A percentile compares a stretch with the other conserved stretches of the same genome.
phyloP scores from a whole-genome alignment of 2,113 vertebrate genomes.

The Danionella cerebrum region DNA sequence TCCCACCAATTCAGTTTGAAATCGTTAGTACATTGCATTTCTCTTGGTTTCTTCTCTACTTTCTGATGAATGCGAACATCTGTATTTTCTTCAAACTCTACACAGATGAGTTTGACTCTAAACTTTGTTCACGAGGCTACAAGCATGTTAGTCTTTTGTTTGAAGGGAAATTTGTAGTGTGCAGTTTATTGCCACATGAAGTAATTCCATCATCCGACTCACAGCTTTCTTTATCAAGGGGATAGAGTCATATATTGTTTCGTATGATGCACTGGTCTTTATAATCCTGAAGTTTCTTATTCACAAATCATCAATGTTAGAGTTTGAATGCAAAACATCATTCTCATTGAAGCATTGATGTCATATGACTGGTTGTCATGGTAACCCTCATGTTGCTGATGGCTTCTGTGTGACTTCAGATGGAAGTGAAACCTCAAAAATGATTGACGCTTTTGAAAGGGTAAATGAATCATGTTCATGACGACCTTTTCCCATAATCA shows the following conservation, averaged over 20 bases:
- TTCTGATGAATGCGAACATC: no score
- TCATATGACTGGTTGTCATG: not conserved
- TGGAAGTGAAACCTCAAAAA: conserved; percentile 12
- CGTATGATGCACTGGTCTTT: not conserved
- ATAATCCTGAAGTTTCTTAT: conserved; percentile 5
- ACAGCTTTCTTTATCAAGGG: not conserved
- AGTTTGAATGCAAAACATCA: not conserved
- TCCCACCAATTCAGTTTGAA: not conserved
- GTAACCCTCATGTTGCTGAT: not conserved
- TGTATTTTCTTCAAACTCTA: not conserved
- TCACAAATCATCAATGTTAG: not conserved
- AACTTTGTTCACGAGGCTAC: not conserved
- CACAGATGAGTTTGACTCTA: not conserved
- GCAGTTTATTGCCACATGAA: not conserved
- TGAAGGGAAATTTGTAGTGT: not conserved
- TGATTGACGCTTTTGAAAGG: not conserved
- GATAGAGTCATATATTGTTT: not conserved
- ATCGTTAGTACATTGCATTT: not conserved
- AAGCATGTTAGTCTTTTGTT: not conserved
- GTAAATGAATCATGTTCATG: conserved; percentile 14
- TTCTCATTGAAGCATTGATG: not conserved
- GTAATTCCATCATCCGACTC: not conserved
- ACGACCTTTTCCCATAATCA: not conserved
- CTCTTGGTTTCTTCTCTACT: conserved; percentile 10
- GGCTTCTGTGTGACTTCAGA: not conserved